A percentile compares a stretch with the other conserved stretches of the same genome.
Conservation (phyloP, 2,113 vertebrate species). For the Mystacornis crossleyi region DNA sequence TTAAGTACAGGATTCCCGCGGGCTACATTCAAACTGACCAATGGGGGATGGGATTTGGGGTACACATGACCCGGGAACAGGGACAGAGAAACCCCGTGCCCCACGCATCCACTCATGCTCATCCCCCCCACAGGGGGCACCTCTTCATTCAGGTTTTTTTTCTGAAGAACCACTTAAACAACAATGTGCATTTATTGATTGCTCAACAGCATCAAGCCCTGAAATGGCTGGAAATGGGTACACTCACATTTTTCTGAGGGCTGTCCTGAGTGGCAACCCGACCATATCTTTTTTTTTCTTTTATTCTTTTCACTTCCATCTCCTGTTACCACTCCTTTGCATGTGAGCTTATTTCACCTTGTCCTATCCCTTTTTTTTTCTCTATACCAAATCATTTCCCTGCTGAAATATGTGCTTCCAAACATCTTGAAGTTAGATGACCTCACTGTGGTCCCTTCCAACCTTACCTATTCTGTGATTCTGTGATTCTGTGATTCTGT, state of each 20-base stretch:
- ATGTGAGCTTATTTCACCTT: not conserved
- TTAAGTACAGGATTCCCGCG: too few relatives aligned
- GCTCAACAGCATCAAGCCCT: not conserved
- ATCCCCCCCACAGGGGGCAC: too few relatives aligned
- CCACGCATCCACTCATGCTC: too few relatives aligned
- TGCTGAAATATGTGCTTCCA: not conserved
- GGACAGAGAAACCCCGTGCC: too few relatives aligned
- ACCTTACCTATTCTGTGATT: not conserved
- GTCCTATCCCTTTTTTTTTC: not conserved
- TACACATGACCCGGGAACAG: too few relatives aligned
- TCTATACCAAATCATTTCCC: not conserved
- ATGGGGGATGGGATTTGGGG: too few relatives aligned
- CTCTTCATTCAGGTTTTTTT: too few relatives aligned
- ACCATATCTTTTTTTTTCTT: fast-evolving
- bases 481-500: not conserved
- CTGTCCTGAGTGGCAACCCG: not conserved
- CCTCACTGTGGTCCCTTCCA: not conserved
- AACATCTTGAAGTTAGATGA: not conserved
- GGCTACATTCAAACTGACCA: too few relatives aligned
- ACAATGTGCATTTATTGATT: not conserved
- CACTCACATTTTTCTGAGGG: not conserved
- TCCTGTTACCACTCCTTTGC: fast-evolving
- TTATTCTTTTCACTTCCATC: not conserved
- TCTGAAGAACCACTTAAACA: not conserved
- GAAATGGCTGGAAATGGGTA: not conserved